These are phyloP conservation scores for Neocrepidodera transversa DNA, from an alignment of 2,888 invertebrate species.

Conservation along the genomic window DNA sequence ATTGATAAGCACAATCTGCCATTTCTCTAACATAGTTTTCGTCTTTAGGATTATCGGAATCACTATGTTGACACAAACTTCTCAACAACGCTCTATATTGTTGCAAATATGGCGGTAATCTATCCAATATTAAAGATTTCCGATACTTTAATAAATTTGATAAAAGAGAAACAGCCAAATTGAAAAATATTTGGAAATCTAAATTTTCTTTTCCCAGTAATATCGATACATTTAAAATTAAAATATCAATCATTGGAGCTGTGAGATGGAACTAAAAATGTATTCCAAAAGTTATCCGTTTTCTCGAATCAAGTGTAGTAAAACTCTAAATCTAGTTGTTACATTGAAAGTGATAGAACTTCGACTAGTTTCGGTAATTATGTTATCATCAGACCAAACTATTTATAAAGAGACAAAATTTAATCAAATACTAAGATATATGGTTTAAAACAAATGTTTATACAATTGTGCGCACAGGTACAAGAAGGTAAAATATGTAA, in stretches of 20 bases:
- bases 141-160: constrained; percentile 53
- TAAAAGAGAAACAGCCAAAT: constrained; percentile 47
- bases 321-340: too few species aligned
- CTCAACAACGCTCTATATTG: constrained; percentile 53
- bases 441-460: too few species aligned
- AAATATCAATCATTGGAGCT: constrained; percentile 50
- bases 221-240: constrained; percentile 47
- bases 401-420: too few species aligned
- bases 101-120: constrained; percentile 55
- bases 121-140: constrained; percentile 53
- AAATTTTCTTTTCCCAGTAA: constrained; percentile 39
- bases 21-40: constrained; percentile 42
- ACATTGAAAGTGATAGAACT: too few species aligned
- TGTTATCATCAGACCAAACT: too few species aligned
- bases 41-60: constrained; percentile 42
- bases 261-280: constrained; percentile 52
- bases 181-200: constrained; percentile 47
- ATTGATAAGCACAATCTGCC: constrained; percentile 55
- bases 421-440: too few species aligned
- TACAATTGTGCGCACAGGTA: too few species aligned
- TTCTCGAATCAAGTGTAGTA: too few species aligned
- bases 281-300: too few species aligned
- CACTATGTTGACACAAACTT: constrained; percentile 49
- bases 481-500: too few species aligned
- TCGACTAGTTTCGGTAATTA: too few species aligned